Evolutionary conservation across 2,113 vertebrate genomes (phyloP).

Genomic region (Athene noctua): DNA sequence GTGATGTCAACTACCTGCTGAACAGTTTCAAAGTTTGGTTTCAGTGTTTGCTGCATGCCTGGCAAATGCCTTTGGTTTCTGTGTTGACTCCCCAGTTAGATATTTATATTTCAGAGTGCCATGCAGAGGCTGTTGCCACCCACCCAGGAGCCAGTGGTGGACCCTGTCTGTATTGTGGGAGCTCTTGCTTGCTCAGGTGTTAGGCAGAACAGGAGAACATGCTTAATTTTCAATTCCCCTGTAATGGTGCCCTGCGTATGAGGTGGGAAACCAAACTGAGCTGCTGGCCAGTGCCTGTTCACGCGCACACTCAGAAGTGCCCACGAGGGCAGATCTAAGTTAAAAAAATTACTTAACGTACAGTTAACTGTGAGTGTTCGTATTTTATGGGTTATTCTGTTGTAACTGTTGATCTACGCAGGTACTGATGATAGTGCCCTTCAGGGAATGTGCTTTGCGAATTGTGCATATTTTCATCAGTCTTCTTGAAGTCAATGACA

Average conservation of each 20-base stretch:
- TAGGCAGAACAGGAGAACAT: rapidly evolving
- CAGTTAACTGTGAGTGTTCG: rapidly evolving
- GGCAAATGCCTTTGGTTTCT: neutral
- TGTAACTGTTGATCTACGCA: constrained; percentile 35
- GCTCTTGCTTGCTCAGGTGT: neutral
- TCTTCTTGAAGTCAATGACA: constrained; percentile 83
- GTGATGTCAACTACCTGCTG: neutral
- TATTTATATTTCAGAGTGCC: neutral
- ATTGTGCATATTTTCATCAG: constrained; percentile 86
- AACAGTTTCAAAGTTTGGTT: neutral
- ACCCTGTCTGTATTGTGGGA: neutral
- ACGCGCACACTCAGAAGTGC: neutral
- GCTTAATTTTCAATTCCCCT: neutral
- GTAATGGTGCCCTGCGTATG: neutral
- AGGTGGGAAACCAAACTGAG: neutral
- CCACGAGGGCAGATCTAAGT: neutral
- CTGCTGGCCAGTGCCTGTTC: neutral
- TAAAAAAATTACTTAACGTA: neutral
- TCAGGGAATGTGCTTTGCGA: constrained; percentile 84
- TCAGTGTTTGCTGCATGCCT: neutral
- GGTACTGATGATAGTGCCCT: constrained; percentile 92
- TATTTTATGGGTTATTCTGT: neutral
- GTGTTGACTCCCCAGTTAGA: neutral
- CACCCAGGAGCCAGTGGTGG: neutral
- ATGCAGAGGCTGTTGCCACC: neutral